These are phyloP conservation scores for Engystomops pustulosus DNA, from an alignment of 2,113 vertebrate genomes.

Conservation along the genomic window DNA sequence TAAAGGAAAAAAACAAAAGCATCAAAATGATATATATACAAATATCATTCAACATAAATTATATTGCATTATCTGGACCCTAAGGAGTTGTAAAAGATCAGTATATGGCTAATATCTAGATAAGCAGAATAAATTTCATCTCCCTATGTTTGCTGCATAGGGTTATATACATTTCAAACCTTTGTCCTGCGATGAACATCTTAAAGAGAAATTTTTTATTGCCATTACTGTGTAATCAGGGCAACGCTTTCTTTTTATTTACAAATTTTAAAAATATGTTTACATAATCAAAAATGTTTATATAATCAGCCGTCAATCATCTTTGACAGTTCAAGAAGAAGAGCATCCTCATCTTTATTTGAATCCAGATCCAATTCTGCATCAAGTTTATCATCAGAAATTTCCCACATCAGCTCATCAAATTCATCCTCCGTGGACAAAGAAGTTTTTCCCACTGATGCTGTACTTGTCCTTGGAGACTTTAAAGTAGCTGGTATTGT, in stretches of 20 bases:
- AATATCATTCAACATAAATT: neutral
- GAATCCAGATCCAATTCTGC: slow-evolving; percentile 86
- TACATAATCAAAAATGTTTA: neutral
- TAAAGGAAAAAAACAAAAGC: neutral
- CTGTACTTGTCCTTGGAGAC: slow-evolving; percentile 72
- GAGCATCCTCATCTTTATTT: slow-evolving; percentile 88
- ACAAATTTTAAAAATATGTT: neutral
- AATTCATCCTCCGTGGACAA: slow-evolving; percentile 85
- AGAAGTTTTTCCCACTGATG: slow-evolving; percentile 65
- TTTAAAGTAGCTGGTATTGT: slow-evolving; percentile 56
- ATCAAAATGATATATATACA: neutral
- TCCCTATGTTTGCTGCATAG: too few relatives aligned
- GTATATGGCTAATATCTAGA: neutral
- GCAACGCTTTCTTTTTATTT: neutral
- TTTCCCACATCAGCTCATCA: slow-evolving; percentile 91
- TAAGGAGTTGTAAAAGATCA: neutral
- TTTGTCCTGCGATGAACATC: neutral
- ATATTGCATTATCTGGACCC: neutral
- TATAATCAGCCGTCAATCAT: slow-evolving; percentile 90
- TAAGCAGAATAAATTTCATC: neutral
- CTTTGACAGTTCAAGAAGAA: slow-evolving; percentile 91
- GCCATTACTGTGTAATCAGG: neutral
- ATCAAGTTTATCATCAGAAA: slow-evolving; percentile 88
- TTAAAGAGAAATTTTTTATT: too few relatives aligned
- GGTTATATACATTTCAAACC: too few relatives aligned